Conservation (phyloP, 2,888 invertebrate species). For the Yponomeuta plumbellus region DNA sequence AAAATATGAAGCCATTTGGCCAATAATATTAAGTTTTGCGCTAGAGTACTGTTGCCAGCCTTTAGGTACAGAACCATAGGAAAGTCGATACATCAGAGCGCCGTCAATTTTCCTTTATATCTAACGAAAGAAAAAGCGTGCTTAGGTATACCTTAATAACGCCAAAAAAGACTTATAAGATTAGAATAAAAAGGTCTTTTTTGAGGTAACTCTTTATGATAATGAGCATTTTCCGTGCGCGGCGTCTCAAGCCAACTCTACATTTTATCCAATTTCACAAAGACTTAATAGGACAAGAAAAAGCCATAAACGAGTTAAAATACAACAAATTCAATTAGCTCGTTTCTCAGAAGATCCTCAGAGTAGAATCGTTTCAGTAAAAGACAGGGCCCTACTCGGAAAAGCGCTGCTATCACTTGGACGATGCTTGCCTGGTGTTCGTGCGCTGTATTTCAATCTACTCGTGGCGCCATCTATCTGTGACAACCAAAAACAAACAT, state of each 20-base stretch:
- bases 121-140: no score
- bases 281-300: not conserved
- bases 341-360: not conserved
- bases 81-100: no score
- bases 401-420: not conserved
- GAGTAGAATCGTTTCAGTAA: not conserved
- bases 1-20: no score
- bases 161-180: no score
- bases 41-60: no score
- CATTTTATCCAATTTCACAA: not conserved
- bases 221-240: not conserved
- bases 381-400: not conserved
- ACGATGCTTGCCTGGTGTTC: no score
- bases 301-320: slow-evolving; percentile 3
- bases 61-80: not conserved
- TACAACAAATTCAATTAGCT: not conserved
- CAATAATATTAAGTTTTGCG: no score
- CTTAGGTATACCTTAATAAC: no score
- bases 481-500: no score
- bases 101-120: no score
- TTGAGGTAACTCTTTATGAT: not conserved
- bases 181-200: not conserved
- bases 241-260: not conserved
- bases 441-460: no score
- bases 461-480: no score